These are phyloP conservation scores for Hylia prasina DNA, from an alignment of 2,113 vertebrate species.

Conservation along the genomic window DNA sequence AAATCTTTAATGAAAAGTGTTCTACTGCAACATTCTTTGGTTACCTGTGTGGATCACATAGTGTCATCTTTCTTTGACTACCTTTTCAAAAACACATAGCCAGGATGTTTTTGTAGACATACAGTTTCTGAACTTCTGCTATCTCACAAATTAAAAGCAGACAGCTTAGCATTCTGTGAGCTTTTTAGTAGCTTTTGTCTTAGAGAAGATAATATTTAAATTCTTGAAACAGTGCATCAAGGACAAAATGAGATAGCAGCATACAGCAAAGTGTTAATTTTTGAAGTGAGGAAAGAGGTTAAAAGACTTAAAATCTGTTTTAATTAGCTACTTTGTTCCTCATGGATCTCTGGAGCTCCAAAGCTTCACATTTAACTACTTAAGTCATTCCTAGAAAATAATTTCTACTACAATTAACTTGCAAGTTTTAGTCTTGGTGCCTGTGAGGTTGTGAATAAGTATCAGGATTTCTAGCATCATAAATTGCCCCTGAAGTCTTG, in stretches of 20 bases:
- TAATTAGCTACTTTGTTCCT: background rate
- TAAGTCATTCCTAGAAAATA: background rate
- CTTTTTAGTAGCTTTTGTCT: background rate
- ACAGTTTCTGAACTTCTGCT: background rate
- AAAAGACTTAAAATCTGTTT: background rate
- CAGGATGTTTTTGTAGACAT: background rate
- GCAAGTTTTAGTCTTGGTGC: background rate
- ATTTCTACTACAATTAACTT: background rate
- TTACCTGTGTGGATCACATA: background rate
- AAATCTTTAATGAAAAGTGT: background rate
- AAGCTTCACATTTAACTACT: background rate
- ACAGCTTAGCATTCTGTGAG: background rate
- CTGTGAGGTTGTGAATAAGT: background rate
- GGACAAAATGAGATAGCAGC: background rate
- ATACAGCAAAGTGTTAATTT: background rate
- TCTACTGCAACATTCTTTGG: background rate
- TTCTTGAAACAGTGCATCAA: background rate
- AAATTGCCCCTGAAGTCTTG: background rate
- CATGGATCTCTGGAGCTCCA: background rate
- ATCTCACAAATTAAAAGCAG: background rate
- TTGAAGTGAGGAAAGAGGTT: background rate
- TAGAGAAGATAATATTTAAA: background rate
- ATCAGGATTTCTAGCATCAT: background rate
- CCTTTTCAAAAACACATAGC: background rate
- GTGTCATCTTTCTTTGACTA: background rate